These are phyloP conservation scores for Ridgeia piscesae DNA, from an alignment of 1,140 invertebrate species.

Conservation along the genomic window DNA sequence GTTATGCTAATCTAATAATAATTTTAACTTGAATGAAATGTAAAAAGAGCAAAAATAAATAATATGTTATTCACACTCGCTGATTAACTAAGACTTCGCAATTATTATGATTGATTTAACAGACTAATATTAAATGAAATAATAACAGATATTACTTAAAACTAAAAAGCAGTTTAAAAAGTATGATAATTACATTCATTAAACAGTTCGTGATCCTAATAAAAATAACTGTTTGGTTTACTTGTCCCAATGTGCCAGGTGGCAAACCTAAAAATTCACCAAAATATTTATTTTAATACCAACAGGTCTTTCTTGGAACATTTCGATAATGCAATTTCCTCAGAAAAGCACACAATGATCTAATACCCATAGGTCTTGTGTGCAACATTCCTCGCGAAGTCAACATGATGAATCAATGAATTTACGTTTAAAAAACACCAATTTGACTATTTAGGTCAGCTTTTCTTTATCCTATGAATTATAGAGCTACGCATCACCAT, in stretches of 20 bases:
- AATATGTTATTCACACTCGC: too few relatives aligned
- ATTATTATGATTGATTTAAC: too few relatives aligned
- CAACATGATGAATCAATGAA: neutral
- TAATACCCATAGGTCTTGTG: neutral
- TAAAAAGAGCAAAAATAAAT: too few relatives aligned
- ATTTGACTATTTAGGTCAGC: neutral
- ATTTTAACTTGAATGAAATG: too few relatives aligned
- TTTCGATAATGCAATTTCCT: neutral
- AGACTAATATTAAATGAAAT: too few relatives aligned
- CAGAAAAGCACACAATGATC: neutral
- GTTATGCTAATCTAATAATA: too few relatives aligned
- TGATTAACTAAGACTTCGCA: too few relatives aligned
- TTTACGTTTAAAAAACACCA: neutral
- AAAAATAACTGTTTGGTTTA: neutral
- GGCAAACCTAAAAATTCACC: neutral
- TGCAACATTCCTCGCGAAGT: neutral
- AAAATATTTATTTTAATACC: neutral
- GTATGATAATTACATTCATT: too few relatives aligned
- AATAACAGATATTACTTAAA: too few relatives aligned
- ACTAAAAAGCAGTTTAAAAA: too few relatives aligned
- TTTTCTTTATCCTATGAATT: neutral
- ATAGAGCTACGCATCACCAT: neutral
- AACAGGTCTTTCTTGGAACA: neutral
- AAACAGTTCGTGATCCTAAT: too few relatives aligned
- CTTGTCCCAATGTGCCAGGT: neutral